Percentiles rank a stretch among this genome's conserved stretches.
Conservation (phyloP, 2,797 vertebrate species). For the Enteromius mattozi region DNA sequence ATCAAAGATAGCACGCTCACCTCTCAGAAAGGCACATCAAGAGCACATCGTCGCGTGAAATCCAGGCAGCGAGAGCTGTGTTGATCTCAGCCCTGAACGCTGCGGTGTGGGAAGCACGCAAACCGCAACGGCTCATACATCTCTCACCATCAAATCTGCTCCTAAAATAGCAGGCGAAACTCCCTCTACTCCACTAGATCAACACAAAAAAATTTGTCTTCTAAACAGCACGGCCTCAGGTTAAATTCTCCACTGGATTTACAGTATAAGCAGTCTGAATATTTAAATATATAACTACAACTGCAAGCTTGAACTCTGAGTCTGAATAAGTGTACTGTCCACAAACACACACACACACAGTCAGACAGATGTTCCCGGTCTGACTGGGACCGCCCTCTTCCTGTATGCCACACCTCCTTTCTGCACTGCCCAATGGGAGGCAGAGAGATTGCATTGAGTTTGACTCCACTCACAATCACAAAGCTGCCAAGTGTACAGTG, state of each 20-base stretch:
- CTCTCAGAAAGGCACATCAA: conserved; percentile 13
- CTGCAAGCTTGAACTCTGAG: conserved; percentile 34
- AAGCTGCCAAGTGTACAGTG: conserved; percentile 6
- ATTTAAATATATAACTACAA: conserved; percentile 10
- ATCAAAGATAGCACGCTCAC: not conserved
- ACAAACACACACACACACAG: conserved; percentile 21
- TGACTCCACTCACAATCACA: conserved; percentile 10
- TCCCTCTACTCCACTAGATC: conserved; percentile 20
- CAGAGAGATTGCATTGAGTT: too few species aligned
- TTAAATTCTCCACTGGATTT: not conserved
- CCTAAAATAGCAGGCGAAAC: conserved; percentile 40
- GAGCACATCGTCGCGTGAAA: conserved; percentile 15
- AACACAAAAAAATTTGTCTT: conserved; percentile 18
- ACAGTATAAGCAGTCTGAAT: not conserved
- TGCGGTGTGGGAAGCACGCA: conserved; percentile 24
- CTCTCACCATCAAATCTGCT: conserved; percentile 41
- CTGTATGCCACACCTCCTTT: conserved; percentile 25
- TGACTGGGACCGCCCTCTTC: conserved; percentile 10
- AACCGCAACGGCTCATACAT: conserved; percentile 37
- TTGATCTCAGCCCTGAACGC: conserved; percentile 39
- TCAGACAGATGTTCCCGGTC: conserved; percentile 48
- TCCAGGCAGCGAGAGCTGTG: conserved; percentile 26
- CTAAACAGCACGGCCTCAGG: not conserved
- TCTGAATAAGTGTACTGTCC: conserved; percentile 35
- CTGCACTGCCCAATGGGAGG: conserved; percentile 23